Evolutionary conservation across 2,888 invertebrate genomes (phyloP).

Genomic region (Hypercompe scribonia): DNA sequence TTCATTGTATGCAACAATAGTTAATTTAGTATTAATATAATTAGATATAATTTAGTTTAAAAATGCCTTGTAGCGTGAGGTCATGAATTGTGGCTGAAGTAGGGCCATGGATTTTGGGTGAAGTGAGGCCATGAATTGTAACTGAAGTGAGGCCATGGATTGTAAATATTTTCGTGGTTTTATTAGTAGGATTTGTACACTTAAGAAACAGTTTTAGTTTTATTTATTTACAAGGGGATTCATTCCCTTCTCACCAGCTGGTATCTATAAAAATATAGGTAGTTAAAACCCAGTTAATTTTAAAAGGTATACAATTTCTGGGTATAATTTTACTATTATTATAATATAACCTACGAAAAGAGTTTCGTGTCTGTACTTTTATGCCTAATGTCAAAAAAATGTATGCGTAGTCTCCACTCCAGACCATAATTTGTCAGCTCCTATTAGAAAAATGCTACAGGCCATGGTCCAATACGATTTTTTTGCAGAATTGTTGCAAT

Average conservation of each 20-base stretch:
- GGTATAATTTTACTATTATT: not conserved
- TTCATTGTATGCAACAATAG: conserved; percentile 34
- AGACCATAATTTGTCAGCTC: not conserved
- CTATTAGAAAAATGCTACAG: not conserved
- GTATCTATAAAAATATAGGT: not conserved
- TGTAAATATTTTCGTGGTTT: conserved; percentile 8
- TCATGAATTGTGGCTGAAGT: not conserved
- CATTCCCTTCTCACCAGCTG: not conserved
- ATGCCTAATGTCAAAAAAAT: not conserved
- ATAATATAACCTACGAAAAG: not conserved
- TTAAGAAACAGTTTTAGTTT: too few species aligned
- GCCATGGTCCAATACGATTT: not conserved
- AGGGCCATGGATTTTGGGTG: not conserved
- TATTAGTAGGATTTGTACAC: not conserved
- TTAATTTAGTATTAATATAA: conserved; percentile 19
- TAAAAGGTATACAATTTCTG: not conserved
- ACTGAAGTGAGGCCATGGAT: conserved; percentile 16
- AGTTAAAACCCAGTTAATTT: not conserved
- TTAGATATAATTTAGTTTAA: conserved; percentile 12
- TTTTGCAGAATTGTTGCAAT: not conserved
- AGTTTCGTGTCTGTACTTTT: not conserved
- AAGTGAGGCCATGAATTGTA: not conserved
- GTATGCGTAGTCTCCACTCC: not conserved
- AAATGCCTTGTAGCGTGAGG: conserved; percentile 25
- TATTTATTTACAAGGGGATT: not conserved